Evolutionary conservation across 2,113 vertebrate species (phyloP).

Genomic region (Pachycephala philippinensis): DNA sequence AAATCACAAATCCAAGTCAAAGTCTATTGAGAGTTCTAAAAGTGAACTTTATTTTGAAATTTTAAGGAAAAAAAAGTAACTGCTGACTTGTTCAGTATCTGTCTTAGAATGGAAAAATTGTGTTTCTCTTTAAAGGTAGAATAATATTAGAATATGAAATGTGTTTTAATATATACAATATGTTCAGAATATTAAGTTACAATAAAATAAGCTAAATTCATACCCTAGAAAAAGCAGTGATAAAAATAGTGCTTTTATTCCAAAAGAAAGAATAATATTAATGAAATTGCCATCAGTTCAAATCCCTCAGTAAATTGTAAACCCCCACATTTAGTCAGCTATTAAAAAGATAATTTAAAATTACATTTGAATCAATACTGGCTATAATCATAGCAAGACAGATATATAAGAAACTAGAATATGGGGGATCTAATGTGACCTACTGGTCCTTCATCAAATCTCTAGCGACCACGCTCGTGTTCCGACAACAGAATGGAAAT

Average conservation of each 20-base stretch:
- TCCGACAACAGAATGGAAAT: background rate
- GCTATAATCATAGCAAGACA: background rate
- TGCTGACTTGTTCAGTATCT: background rate
- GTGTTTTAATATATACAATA: background rate
- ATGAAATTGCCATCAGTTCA: background rate
- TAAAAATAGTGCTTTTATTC: background rate
- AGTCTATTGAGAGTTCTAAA: background rate
- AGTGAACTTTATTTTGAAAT: background rate
- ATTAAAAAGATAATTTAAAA: background rate
- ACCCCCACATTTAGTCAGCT: background rate
- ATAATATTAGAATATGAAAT: background rate
- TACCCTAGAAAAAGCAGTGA: background rate
- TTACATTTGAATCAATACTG: background rate
- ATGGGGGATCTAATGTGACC: background rate
- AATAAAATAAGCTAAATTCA: background rate
- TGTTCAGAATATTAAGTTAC: background rate
- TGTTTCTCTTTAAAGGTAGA: background rate
- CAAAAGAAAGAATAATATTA: background rate
- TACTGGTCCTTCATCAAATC: background rate
- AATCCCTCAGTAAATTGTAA: background rate
- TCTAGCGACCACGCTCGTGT: background rate
- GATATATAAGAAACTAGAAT: background rate
- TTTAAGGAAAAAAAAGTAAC: background rate
- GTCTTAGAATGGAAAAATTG: accelerated
- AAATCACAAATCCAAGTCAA: background rate